Conservation (phyloP, 2,888 invertebrate genomes). For the Rhodophaea formosa region DNA sequence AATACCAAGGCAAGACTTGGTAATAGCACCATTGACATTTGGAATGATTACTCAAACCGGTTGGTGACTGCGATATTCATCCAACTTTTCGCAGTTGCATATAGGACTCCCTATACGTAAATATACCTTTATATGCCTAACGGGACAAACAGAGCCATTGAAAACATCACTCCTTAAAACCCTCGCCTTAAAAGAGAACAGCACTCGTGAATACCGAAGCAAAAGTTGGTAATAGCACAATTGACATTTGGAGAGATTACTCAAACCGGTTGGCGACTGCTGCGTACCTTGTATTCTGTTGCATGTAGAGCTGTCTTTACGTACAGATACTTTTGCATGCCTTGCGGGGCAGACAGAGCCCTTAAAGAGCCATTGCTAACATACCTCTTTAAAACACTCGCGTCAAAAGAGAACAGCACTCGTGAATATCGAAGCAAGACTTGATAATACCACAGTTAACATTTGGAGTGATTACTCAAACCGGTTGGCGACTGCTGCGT, state of each 20-base stretch:
- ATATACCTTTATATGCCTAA: too few species aligned
- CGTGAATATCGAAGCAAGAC: slow-evolving; percentile 5
- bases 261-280: slow-evolving; percentile 5
- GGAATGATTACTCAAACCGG: slow-evolving; percentile 8
- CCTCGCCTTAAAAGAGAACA: background rate
- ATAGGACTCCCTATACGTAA: too few species aligned
- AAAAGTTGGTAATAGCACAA: slow-evolving; percentile 7
- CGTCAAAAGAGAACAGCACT: background rate
- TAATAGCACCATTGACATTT: slow-evolving; percentile 16
- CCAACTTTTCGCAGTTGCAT: too few species aligned
- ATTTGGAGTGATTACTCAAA: slow-evolving; percentile 11
- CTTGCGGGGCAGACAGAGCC: too few species aligned
- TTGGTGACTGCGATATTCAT: background rate
- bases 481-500: slow-evolving; percentile 1
- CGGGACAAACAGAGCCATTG: too few species aligned
- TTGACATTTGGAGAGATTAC: slow-evolving; percentile 14
- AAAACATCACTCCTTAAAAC: background rate
- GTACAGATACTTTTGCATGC: too few species aligned
- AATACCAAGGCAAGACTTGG: slow-evolving; percentile 2
- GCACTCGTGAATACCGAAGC: slow-evolving; percentile 1
- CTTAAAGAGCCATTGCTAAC: too few species aligned
- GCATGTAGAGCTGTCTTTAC: background rate
- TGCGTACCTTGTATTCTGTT: background rate
- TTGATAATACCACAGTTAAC: slow-evolving; percentile 10
- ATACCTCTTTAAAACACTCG: background rate